phyloP scores from a whole-genome alignment of 2,113 vertebrate genomes.

The Boleophthalmus pectinirostris region DNA sequence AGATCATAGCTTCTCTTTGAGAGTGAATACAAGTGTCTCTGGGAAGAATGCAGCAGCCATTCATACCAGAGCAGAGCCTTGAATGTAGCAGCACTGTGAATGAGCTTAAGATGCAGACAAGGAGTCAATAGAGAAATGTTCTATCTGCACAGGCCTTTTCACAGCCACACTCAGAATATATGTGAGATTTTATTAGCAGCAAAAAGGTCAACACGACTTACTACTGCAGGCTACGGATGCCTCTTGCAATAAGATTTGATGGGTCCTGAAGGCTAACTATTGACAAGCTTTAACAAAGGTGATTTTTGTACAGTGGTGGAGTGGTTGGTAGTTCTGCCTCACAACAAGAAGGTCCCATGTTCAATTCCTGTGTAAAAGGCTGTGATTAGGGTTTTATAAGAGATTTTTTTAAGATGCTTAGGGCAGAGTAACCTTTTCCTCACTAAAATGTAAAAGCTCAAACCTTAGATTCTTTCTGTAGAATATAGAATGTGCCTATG shows the following conservation, averaged over 20 bases:
- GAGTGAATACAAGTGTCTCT: conserved; percentile 48
- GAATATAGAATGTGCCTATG: too few species aligned
- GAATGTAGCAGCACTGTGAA: conserved; percentile 51
- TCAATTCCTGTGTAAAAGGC: too few species aligned
- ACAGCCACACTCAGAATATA: conserved; percentile 23
- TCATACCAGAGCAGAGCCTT: conserved; percentile 39
- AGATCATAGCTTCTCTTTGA: conserved; percentile 50
- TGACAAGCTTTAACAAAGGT: background rate
- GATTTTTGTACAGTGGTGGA: too few species aligned
- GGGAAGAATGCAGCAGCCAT: conserved; percentile 38
- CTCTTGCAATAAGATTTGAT: conserved; percentile 24
- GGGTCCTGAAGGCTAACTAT: conserved; percentile 13
- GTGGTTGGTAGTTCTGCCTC: too few species aligned
- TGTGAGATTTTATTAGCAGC: conserved; percentile 24
- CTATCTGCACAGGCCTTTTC: conserved; percentile 30
- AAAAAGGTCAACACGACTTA: conserved; percentile 27
- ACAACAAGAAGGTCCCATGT: too few species aligned
- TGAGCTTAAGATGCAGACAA: conserved; percentile 45
- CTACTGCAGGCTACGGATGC: conserved; percentile 23
- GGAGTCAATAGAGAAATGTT: conserved; percentile 42
- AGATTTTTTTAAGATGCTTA: too few species aligned
- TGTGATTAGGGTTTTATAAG: too few species aligned
- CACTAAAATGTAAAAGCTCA: too few species aligned
- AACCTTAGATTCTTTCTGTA: too few species aligned
- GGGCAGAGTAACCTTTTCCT: too few species aligned